Conservation (phyloP, 2,888 invertebrate genomes). For the Aporophyla nigra region DNA sequence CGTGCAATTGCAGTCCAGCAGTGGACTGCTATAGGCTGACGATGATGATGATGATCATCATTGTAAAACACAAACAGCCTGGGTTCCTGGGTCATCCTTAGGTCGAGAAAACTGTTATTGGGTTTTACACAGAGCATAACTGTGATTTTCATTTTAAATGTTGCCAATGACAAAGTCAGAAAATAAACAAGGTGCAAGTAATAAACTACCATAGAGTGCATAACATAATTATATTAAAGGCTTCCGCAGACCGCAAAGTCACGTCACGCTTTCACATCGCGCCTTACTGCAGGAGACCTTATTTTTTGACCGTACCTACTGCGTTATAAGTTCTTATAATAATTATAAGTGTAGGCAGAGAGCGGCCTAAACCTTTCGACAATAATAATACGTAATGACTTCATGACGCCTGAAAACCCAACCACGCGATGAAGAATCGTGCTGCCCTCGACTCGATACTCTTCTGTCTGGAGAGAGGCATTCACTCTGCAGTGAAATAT, state of each 20-base stretch:
- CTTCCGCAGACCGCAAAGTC: no score
- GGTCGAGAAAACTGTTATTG: no score
- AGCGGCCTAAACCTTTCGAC: neutral
- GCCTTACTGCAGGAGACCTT: neutral
- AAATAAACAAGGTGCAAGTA: neutral
- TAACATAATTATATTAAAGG: neutral
- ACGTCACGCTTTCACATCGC: no score
- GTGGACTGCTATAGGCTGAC: no score
- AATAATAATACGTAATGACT: neutral
- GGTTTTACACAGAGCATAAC: neutral
- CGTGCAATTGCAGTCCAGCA: no score
- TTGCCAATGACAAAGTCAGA: neutral
- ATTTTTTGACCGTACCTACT: neutral
- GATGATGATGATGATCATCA: no score
- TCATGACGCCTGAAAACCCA: neutral
- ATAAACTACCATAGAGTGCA: neutral
- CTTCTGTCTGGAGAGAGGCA: neutral
- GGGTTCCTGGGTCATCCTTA: no score
- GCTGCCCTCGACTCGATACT: neutral
- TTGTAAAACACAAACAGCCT: no score
- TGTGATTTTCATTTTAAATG: neutral
- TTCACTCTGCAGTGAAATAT: neutral
- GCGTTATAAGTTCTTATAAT: no score
- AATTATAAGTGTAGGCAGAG: no score
- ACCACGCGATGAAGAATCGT: neutral